Evolutionary conservation across 2,113 vertebrate species (phyloP), one percentile per base, ranked within the genome.

Genomic region (Pterocles orientalis): DNA sequence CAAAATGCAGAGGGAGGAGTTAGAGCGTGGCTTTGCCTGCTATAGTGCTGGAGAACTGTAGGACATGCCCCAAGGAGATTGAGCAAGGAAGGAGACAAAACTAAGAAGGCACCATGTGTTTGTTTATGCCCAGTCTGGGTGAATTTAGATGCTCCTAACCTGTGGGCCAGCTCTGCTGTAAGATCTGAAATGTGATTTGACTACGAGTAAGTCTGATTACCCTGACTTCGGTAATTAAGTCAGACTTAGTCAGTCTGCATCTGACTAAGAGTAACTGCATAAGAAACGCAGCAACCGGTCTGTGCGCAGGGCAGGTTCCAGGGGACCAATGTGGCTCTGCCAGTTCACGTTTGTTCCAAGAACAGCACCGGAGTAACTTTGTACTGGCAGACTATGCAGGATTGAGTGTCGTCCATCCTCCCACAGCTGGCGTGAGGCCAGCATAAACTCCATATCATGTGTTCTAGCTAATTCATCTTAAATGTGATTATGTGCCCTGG

Each of bases 391-490:
- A 45, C 81, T 78, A 41, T 34, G 86, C 5, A 1, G 69, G 89
- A 91, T 96, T 5, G 1, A 93, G 93, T 96, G 83, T 94, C 39
- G 2, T 89, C 92, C 3, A 11, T 91, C 83, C 86, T 95, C 91
- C 89, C 69, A 56, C 83, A 66, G 53, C 86, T 97, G 96, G 96
- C 80, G 0, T 29, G 45, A 75, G 72, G 86, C 96, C 96, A 96
- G 89, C 72, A 21, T 68, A 95, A 96, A 95, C 94, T 96, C 94
- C 3, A 0, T 95, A 96, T 97, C 95, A 95, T 97, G 93, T 94
- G 86, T 91, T 92, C 77, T 86, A 79, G 95, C 91, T 95, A 95
- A 96, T 97, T 96, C 94, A 97, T 95, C 93, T 95, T 95, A 96
- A 95, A 95, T 95, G 96, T 97, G 96, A 95, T 96, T 95, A 95